A percentile compares a stretch with the other conserved stretches of the same genome.
These are phyloP conservation scores for Exaiptasia diaphana DNA, from an alignment of 64 coral and sea anemone species.

Conservation along the genomic window DNA sequence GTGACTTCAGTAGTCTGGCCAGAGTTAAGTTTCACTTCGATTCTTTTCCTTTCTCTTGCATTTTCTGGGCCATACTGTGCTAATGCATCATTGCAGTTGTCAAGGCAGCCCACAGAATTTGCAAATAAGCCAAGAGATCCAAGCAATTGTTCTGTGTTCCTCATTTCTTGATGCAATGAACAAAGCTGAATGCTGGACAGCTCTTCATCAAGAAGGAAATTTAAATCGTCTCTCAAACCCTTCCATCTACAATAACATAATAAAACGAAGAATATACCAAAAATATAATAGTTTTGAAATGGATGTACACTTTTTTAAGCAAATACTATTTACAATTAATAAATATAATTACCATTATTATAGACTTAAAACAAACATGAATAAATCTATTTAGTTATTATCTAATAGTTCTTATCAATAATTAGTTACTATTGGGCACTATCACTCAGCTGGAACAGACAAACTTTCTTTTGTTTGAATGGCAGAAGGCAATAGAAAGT, in stretches of 20 bases:
- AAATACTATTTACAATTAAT: too few relatives aligned
- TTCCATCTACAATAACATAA: conserved; percentile 3
- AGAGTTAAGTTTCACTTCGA: neutral
- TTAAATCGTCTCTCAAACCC: conserved; percentile 50
- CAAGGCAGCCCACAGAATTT: conserved; percentile 1
- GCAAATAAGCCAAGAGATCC: conserved; percentile 4
- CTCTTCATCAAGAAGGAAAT: conserved; percentile 62
- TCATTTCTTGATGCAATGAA: conserved; percentile 52
- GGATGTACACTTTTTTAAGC: neutral
- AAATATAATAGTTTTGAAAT: neutral
- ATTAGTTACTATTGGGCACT: too few relatives aligned
- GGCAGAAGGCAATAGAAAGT: too few relatives aligned
- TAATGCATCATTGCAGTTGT: neutral
- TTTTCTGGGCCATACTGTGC: neutral
- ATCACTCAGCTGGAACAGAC: too few relatives aligned
- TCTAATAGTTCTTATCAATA: too few relatives aligned
- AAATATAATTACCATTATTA: too few relatives aligned
- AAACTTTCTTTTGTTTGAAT: too few relatives aligned
- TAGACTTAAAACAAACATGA: too few relatives aligned
- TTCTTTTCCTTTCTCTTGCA: neutral
- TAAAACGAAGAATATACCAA: neutral
- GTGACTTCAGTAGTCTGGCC: neutral
- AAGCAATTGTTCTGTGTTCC: conserved; percentile 32
- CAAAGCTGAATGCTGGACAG: conserved; percentile 41
- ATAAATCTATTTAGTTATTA: too few relatives aligned